phyloP scores from a whole-genome alignment of 2,888 invertebrate genomes.

The Meta bourneti region DNA sequence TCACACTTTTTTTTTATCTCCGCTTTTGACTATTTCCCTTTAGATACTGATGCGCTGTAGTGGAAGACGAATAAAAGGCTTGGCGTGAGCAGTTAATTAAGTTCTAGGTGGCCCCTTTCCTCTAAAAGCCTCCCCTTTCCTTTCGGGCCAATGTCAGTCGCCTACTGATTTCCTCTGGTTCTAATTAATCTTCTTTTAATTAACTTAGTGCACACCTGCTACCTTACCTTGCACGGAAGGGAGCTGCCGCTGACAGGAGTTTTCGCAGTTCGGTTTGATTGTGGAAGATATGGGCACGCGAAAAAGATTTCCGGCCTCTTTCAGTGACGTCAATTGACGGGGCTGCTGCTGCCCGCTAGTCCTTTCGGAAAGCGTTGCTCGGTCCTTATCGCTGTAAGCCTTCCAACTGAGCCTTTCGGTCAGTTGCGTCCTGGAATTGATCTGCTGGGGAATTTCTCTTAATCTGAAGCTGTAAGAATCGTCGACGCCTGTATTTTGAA shows the following conservation, averaged over 20 bases:
- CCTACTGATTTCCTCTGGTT: conserved; percentile 48
- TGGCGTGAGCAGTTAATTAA: conserved; percentile 58
- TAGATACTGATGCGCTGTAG: not conserved
- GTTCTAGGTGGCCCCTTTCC: conserved; percentile 5
- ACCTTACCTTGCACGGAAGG: conserved; percentile 11
- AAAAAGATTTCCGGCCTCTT: conserved; percentile 19
- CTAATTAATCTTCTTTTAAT: conserved; percentile 74
- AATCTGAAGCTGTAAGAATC: too few species aligned
- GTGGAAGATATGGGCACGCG: not conserved
- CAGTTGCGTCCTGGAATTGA: not conserved
- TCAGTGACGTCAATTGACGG: conserved; percentile 1
- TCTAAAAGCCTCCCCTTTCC: conserved; percentile 18
- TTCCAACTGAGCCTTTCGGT: not conserved
- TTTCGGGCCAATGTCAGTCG: conserved; percentile 17
- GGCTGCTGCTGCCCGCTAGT: not conserved
- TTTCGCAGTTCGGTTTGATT: conserved; percentile 34
- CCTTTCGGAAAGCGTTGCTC: not conserved
- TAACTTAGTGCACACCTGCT: conserved; percentile 68
- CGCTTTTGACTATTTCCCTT: not conserved
- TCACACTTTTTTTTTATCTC: conserved; percentile 6
- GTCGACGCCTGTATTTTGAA: too few species aligned
- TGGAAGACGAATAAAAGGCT: conserved; percentile 34
- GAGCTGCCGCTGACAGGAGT: conserved; percentile 31
- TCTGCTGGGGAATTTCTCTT: too few species aligned
- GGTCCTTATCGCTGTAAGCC: not conserved